These are phyloP conservation scores for Burhinus bistriatus DNA, from an alignment of 2,113 vertebrate species.

Conservation along the genomic window DNA sequence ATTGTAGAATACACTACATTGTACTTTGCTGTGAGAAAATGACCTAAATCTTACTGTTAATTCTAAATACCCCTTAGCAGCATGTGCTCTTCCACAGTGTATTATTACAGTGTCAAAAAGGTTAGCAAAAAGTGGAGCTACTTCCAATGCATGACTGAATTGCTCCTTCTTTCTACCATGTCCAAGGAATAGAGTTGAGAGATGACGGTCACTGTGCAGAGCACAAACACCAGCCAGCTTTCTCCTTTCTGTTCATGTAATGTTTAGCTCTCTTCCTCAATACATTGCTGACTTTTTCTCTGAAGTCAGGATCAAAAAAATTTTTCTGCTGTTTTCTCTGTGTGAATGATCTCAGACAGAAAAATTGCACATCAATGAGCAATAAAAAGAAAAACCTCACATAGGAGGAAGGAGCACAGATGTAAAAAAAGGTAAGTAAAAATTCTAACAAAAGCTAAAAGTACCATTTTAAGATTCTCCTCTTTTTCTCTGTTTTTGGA, in stretches of 20 bases:
- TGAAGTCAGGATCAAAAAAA: constrained; percentile 28
- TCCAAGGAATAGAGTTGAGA: neutral
- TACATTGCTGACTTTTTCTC: neutral
- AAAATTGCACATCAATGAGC: neutral
- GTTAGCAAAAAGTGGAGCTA: neutral
- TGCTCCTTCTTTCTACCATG: neutral
- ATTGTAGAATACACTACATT: neutral
- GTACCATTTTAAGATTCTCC: neutral
- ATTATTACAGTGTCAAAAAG: neutral
- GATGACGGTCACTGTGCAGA: neutral
- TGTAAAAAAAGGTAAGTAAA: neutral
- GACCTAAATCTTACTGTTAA: neutral
- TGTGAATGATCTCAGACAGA: neutral
- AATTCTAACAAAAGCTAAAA: neutral
- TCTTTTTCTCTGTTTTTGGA: neutral
- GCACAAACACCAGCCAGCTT: neutral
- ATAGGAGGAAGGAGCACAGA: neutral
- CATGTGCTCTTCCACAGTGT: neutral
- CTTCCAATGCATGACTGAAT: neutral
- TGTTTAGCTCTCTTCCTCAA: neutral
- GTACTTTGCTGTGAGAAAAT: neutral
- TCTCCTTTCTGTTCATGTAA: neutral
- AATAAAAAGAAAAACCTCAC: neutral
- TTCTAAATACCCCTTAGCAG: neutral
- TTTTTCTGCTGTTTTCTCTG: neutral